Conservation (phyloP, 23 tunicate species). For the Botrylloides violaceus region DNA sequence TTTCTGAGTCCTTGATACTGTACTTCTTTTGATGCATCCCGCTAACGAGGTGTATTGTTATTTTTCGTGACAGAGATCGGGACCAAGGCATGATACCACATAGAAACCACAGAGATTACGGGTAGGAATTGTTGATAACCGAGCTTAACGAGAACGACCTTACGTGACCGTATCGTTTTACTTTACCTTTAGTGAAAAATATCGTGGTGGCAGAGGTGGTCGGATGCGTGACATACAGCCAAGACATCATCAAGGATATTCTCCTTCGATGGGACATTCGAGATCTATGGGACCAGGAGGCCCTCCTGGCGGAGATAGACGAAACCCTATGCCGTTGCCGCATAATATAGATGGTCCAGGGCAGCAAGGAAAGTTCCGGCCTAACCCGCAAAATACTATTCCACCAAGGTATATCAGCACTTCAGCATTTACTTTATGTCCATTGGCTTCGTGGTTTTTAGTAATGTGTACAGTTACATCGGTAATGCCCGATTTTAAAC, state of each 20-base stretch:
- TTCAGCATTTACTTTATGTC: neutral
- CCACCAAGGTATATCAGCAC: neutral
- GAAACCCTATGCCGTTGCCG: conserved; percentile 1
- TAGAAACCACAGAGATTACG: neutral
- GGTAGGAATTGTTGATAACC: too few species aligned
- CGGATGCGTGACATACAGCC: neutral
- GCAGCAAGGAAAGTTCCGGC: neutral
- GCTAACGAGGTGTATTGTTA: too few species aligned
- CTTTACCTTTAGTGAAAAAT: neutral
- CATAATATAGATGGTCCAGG: conserved; percentile 5
- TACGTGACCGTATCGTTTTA: too few species aligned
- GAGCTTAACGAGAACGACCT: too few species aligned
- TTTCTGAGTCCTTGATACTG: too few species aligned
- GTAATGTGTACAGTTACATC: neutral
- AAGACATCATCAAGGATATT: neutral
- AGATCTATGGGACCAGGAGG: conserved; percentile 8
- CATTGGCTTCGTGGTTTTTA: neutral
- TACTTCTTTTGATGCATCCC: too few species aligned
- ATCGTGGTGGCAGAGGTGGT: neutral
- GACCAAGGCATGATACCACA: neutral
- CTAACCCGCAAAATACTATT: neutral
- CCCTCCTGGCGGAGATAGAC: neutral
- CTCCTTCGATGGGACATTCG: neutral
- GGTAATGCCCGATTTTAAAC: neutral
- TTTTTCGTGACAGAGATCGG: neutral